A percentile compares a stretch with the other conserved stretches of the same genome.
Evolutionary conservation across 2,888 invertebrate genomes (phyloP).

Genomic region (Lepidonotus clava): DNA sequence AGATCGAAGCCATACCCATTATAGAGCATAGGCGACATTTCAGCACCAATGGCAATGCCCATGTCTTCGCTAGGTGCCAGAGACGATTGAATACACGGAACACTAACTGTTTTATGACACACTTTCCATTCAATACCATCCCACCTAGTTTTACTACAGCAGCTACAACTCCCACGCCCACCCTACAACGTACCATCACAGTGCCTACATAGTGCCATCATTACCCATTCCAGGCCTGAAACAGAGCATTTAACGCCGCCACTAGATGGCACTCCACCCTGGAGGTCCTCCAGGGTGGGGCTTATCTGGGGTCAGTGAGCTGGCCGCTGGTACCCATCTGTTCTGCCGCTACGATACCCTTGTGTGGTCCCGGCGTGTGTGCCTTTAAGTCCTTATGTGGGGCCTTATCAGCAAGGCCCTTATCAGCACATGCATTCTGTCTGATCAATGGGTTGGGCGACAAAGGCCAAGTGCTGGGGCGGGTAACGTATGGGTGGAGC

Average conservation of each 20-base stretch:
- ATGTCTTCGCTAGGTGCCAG: too few relatives aligned
- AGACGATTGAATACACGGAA: too few relatives aligned
- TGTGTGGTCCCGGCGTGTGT: background rate
- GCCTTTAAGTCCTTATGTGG: background rate
- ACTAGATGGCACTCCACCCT: background rate
- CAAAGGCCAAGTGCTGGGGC: too few relatives aligned
- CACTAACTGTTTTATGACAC: too few relatives aligned
- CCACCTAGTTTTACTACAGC: too few relatives aligned
- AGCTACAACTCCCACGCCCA: too few relatives aligned
- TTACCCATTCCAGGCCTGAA: background rate
- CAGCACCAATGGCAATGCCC: too few relatives aligned
- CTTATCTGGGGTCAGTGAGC: background rate
- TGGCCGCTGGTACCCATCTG: conserved; percentile 3
- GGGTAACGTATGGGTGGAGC: too few relatives aligned
- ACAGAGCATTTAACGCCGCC: background rate
- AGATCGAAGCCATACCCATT: too few relatives aligned
- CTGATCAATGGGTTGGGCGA: background rate
- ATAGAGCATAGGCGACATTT: too few relatives aligned
- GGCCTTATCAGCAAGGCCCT: background rate
- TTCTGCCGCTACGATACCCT: background rate
- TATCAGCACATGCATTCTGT: background rate
- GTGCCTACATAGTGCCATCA: background rate
- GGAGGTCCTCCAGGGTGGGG: background rate
- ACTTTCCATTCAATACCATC: too few relatives aligned
- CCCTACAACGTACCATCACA: too few relatives aligned